Percentiles rank a stretch among this genome's conserved stretches.
Evolutionary conservation across 2,888 invertebrate species (phyloP).

Genomic region (Cryptops parisi): DNA sequence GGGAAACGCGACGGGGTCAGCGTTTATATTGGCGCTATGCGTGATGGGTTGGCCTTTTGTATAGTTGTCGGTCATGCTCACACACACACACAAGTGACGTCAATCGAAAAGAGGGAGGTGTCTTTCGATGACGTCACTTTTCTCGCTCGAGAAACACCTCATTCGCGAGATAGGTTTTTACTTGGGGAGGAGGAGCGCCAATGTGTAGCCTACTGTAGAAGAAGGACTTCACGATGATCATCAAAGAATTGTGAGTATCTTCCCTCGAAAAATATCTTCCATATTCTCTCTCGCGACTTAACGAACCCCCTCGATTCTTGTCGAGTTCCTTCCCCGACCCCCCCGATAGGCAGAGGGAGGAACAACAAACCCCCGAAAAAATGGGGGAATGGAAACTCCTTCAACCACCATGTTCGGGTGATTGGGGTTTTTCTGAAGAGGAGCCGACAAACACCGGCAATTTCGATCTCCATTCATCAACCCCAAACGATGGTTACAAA

Average conservation of each 20-base stretch:
- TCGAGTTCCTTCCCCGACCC: no score
- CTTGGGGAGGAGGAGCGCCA: no score
- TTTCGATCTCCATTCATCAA: background rate
- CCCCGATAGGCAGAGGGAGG: background rate
- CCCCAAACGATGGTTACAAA: background rate
- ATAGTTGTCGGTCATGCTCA: no score
- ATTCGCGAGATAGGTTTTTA: background rate
- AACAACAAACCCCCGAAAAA: background rate
- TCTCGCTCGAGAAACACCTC: background rate
- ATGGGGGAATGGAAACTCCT: background rate
- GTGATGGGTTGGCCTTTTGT: no score
- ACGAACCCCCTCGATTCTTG: background rate
- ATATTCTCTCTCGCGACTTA: background rate
- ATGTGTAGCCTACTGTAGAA: no score
- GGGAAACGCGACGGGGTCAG: no score
- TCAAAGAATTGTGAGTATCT: constrained; percentile 60
- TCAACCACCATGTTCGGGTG: no score
- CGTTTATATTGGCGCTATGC: no score
- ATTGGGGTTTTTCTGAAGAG: no score
- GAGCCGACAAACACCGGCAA: background rate
- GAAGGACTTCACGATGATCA: constrained; percentile 46
- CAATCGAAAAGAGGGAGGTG: background rate
- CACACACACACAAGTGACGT: no score
- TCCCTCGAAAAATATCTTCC: no score
- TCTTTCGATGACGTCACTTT: constrained; percentile 7